Percentiles rank a stretch among this genome's conserved stretches.
These are phyloP conservation scores for Anoplius nigerrimus DNA, from an alignment of 2,888 invertebrate genomes.

Conservation along the genomic window DNA sequence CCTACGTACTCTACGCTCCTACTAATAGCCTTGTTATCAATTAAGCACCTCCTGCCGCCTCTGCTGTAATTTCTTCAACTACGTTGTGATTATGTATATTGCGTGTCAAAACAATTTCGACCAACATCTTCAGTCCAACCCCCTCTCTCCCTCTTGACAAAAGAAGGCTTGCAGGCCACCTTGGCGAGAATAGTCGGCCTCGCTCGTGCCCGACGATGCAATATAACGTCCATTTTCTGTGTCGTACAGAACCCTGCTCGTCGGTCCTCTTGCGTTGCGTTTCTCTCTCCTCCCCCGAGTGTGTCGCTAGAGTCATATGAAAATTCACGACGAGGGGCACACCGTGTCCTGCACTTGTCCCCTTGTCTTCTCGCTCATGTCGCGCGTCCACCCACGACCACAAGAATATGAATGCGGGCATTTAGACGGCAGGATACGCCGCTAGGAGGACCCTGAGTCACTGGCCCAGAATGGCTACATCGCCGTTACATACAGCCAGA, in stretches of 20 bases:
- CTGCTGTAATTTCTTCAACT: no score
- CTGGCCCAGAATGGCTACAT: slow-evolving; percentile 26
- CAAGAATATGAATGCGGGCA: slow-evolving; percentile 68
- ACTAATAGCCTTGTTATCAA: no score
- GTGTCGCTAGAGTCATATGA: slow-evolving; percentile 34
- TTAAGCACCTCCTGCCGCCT: no score
- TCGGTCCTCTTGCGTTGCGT: not conserved
- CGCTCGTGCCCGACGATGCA: no score
- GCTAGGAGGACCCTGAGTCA: slow-evolving; percentile 46
- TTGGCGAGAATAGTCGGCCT: no score
- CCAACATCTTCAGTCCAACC: no score
- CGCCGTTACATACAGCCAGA: slow-evolving; percentile 31
- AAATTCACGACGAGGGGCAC: slow-evolving; percentile 43
- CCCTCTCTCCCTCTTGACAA: not conserved
- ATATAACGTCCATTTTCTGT: slow-evolving; percentile 1
- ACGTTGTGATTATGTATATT: no score
- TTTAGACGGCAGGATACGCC: slow-evolving; percentile 62
- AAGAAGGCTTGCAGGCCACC: no score
- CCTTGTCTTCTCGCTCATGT: slow-evolving; percentile 64
- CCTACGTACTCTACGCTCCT: no score
- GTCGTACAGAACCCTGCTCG: not conserved
- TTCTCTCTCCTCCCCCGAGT: not conserved
- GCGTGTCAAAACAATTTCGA: no score
- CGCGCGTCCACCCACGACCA: slow-evolving; percentile 70
- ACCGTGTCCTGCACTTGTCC: slow-evolving; percentile 63